Percentiles rank a stretch among this genome's conserved stretches.
These are phyloP conservation scores for Emberiza fucata DNA, from an alignment of 2,113 vertebrate species.

Conservation along the genomic window DNA sequence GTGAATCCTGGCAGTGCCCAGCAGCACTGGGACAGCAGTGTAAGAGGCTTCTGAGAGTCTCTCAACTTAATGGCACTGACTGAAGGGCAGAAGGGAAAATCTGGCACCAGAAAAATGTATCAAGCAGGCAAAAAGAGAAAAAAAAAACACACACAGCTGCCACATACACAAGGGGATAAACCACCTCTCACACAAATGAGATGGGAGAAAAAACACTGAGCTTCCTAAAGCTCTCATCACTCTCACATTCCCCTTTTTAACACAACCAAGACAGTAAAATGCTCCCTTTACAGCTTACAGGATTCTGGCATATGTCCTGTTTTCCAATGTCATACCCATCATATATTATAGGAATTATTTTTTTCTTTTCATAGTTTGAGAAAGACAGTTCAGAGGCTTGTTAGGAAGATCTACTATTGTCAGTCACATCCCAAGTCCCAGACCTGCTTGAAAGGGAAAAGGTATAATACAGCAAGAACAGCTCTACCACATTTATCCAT, in stretches of 20 bases:
- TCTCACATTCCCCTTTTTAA: background rate
- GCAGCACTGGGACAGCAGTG: background rate
- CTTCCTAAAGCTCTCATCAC: background rate
- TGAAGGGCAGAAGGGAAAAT: background rate
- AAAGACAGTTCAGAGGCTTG: background rate
- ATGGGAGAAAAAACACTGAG: fast-evolving
- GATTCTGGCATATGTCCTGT: background rate
- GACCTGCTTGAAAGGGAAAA: slow-evolving; percentile 73
- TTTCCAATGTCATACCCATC: background rate
- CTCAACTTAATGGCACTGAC: background rate
- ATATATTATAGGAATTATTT: background rate
- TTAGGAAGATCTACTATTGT: background rate
- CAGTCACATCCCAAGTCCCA: slow-evolving; percentile 80
- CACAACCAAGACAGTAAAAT: background rate
- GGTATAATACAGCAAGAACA: slow-evolving; percentile 76
- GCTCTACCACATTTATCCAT: slow-evolving; percentile 70
- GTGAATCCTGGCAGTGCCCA: background rate
- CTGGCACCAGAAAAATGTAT: background rate
- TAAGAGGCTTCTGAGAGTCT: background rate
- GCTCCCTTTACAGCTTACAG: background rate
- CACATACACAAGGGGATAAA: fast-evolving
- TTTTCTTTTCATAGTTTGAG: background rate
- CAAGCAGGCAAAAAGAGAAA: background rate
- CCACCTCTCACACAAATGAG: background rate
- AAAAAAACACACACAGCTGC: background rate